These are phyloP conservation scores for Andinoacara biseriatus DNA, from an alignment of 2,113 vertebrate genomes.

Conservation along the genomic window DNA sequence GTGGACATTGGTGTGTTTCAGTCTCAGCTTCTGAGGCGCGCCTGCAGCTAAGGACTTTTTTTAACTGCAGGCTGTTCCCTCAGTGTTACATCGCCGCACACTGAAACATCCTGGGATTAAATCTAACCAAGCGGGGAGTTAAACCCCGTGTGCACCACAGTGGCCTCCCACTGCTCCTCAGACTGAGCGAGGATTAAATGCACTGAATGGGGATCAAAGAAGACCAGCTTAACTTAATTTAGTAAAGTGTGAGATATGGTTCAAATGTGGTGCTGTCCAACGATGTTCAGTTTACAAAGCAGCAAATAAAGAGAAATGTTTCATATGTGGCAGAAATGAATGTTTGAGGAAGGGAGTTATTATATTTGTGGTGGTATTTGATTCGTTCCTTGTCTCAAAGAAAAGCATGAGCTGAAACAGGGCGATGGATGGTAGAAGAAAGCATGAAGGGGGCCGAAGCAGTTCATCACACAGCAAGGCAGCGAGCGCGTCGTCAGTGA, in stretches of 20 bases:
- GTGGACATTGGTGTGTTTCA: not conserved
- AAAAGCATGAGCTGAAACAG: too few species aligned
- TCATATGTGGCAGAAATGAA: not conserved
- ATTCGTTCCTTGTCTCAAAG: not conserved
- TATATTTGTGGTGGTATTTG: accelerated
- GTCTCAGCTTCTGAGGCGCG: not conserved
- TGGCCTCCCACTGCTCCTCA: not conserved
- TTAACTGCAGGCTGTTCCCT: not conserved
- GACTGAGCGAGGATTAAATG: not conserved
- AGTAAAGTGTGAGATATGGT: not conserved
- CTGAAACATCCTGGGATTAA: too few species aligned
- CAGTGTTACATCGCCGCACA: too few species aligned
- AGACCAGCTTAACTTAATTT: not conserved
- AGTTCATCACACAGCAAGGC: not conserved
- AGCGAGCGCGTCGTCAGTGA: not conserved
- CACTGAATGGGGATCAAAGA: not conserved
- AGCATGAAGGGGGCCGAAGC: not conserved
- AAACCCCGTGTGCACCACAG: not conserved
- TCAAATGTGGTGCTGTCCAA: not conserved
- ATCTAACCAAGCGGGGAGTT: not conserved
- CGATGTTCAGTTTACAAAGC: not conserved
- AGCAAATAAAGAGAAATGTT: not conserved
- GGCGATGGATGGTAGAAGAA: not conserved
- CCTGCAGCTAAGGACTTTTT: not conserved
- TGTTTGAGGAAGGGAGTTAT: not conserved